Conservation (phyloP, 2,797 vertebrate genomes). For the Lacerta agilis region DNA sequence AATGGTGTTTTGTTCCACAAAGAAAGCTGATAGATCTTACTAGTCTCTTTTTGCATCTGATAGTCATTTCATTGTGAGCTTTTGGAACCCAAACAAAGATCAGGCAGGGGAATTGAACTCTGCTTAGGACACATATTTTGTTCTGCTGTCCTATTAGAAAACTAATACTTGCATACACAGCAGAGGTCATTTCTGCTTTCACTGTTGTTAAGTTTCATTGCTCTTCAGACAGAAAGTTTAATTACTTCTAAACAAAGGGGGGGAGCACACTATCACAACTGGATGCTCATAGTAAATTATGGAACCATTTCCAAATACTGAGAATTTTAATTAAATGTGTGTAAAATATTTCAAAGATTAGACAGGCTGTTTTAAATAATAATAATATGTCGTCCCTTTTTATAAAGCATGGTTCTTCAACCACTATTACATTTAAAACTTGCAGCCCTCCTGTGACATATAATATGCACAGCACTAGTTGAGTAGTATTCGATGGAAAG, state of each 20-base stretch:
- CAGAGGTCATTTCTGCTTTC: neutral
- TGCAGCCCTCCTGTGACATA: neutral
- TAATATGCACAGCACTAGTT: neutral
- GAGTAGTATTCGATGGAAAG: neutral
- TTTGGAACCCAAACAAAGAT: neutral
- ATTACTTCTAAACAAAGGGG: neutral
- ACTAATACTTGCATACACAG: neutral
- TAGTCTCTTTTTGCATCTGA: neutral
- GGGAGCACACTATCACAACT: neutral
- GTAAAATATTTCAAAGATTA: neutral
- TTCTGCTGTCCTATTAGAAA: neutral
- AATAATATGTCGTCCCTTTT: neutral
- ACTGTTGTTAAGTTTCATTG: neutral
- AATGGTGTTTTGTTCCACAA: neutral
- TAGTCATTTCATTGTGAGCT: neutral
- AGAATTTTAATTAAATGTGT: neutral
- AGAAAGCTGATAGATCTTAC: neutral
- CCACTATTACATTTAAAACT: neutral
- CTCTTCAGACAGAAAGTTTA: neutral
- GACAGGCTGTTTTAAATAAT: neutral
- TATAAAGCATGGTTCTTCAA: neutral
- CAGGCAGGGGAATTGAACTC: neutral
- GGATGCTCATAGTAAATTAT: neutral
- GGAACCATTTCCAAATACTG: neutral
- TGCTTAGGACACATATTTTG: neutral